phyloP scores from a whole-genome alignment of 2,797 vertebrate genomes.

The Myotis daubentonii region DNA sequence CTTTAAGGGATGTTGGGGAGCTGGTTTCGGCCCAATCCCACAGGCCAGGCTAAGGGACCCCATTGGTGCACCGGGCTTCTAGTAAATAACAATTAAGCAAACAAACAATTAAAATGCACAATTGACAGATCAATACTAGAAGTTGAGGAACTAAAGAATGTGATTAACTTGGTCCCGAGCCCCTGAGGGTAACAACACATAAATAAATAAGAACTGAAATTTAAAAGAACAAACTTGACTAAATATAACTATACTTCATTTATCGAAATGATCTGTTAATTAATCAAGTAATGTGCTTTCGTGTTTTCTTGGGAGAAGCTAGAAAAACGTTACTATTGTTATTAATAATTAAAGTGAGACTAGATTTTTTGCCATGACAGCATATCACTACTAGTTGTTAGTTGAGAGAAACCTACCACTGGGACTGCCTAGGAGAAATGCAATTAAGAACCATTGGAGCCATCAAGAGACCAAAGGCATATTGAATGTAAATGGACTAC shows the following conservation, averaged over 20 bases:
- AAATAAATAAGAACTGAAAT: not conserved
- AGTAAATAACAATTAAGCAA: not conserved
- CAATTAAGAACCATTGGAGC: conserved; percentile 66
- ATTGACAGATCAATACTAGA: not conserved
- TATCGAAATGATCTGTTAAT: not conserved
- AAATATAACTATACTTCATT: conserved; percentile 11
- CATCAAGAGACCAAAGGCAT: conserved; percentile 25
- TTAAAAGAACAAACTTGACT: not conserved
- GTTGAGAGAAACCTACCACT: conserved; percentile 60
- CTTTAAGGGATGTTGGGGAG: too few species aligned
- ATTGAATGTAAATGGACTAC: conserved; percentile 59
- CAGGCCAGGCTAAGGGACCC: too few species aligned
- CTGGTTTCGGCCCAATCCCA: too few species aligned
- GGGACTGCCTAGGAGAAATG: conserved; percentile 58
- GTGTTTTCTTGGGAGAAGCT: conserved; percentile 53
- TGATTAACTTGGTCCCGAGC: not conserved
- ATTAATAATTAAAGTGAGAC: conserved; percentile 69
- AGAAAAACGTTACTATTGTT: not conserved
- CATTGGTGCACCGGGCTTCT: too few species aligned
- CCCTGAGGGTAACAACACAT: not conserved
- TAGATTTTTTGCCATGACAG: conserved; percentile 54
- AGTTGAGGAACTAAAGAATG: not conserved
- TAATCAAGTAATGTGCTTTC: conserved; percentile 43
- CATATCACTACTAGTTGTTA: conserved; percentile 56
- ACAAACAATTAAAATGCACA: not conserved